These are phyloP conservation scores for Ploceus nigricollis DNA, from an alignment of 2,113 vertebrate species.

Conservation along the genomic window DNA sequence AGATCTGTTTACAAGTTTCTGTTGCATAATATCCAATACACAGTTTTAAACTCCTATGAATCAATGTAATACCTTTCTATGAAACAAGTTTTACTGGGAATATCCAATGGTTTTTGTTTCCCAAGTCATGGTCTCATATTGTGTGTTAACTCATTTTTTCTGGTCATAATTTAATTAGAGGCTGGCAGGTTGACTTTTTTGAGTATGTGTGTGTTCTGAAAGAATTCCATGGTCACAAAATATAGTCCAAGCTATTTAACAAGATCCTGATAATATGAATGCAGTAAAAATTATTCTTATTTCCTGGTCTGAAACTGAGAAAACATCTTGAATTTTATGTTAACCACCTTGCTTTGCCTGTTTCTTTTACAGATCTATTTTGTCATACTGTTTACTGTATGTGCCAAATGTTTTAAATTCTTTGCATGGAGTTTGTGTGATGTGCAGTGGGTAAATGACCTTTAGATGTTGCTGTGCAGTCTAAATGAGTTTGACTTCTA, in stretches of 20 bases:
- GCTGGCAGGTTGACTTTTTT: background rate
- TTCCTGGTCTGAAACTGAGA: background rate
- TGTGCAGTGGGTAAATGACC: background rate
- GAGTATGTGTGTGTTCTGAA: background rate
- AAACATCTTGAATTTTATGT: background rate
- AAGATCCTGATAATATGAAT: background rate
- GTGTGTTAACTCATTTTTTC: background rate
- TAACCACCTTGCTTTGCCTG: conserved; percentile 6
- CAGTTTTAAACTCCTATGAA: background rate
- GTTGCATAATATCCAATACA: background rate
- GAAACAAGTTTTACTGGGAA: background rate
- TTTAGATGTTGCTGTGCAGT: background rate
- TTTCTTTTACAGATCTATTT: conserved; percentile 76
- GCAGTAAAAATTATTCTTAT: background rate
- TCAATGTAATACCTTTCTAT: background rate
- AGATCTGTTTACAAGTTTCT: background rate
- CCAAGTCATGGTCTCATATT: background rate
- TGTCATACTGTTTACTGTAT: conserved; percentile 85
- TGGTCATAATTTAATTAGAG: background rate
- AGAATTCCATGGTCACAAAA: background rate
- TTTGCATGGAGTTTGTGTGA: conserved; percentile 45
- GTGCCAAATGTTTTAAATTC: conserved; percentile 46
- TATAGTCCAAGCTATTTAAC: background rate
- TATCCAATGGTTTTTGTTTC: background rate
- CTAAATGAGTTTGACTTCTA: background rate